phyloP scores from a whole-genome alignment of 64 coral and sea anemone genomes.

The Dendronephthya gigantea region DNA sequence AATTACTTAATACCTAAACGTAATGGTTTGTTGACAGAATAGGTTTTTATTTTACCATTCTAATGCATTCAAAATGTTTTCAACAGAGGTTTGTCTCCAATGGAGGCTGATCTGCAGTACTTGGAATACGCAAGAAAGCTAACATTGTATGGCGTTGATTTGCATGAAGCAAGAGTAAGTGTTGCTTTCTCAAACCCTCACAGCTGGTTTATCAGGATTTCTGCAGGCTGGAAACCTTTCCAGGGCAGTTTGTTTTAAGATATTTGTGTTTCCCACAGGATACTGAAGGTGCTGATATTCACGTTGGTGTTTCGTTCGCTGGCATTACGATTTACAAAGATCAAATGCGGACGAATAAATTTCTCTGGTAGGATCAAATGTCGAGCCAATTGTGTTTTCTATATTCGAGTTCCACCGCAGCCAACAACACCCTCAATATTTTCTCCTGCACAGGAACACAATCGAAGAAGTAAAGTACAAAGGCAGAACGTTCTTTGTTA shows the following conservation, averaged over 20 bases:
- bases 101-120: constrained; percentile 72
- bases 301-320: constrained; percentile 77
- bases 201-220: background rate
- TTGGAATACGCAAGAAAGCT: constrained; percentile 75
- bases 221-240: background rate
- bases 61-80: background rate
- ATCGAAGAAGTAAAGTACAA: constrained; percentile 69
- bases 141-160: constrained; percentile 92
- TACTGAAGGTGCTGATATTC: constrained; percentile 57
- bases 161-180: constrained; percentile 76
- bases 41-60: background rate
- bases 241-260: background rate
- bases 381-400: too few species aligned
- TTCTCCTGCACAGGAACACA: constrained; percentile 42
- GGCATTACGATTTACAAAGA: constrained; percentile 78
- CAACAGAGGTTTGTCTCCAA: constrained; percentile 67
- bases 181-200: background rate
- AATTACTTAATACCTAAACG: background rate
- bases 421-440: background rate
- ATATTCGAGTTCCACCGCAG: too few species aligned
- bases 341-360: constrained; percentile 64
- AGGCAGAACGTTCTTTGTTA: constrained; percentile 55
- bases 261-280: constrained; percentile 35
- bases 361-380: constrained; percentile 78
- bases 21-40: background rate